Percentiles rank a stretch among this genome's conserved stretches.
phyloP scores from a whole-genome alignment of 2,888 invertebrate genomes.

The Gymnoscelis rufifasciata region DNA sequence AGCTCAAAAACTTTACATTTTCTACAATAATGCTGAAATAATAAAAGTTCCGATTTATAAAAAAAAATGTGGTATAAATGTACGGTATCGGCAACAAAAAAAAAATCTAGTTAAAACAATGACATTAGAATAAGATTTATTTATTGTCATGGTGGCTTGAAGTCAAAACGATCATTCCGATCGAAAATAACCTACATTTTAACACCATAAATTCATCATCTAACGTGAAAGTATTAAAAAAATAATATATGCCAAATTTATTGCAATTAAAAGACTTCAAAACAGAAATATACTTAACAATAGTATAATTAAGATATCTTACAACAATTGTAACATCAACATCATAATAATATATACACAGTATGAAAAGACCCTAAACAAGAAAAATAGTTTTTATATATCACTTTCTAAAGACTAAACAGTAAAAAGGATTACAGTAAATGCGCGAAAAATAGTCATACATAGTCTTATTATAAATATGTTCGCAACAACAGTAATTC shows the following conservation, averaged over 20 bases:
- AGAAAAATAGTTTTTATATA: slow-evolving; percentile 71
- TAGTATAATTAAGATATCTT: slow-evolving; percentile 43
- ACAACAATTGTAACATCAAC: slow-evolving; percentile 59
- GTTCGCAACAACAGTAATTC: slow-evolving; percentile 59
- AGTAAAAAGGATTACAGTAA: slow-evolving; percentile 76
- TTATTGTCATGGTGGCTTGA: slow-evolving; percentile 72
- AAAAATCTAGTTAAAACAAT: no score
- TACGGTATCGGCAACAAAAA: no score
- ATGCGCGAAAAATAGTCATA: slow-evolving; percentile 77
- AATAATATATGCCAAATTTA: slow-evolving; percentile 23
- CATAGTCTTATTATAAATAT: slow-evolving; percentile 59
- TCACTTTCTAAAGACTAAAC: slow-evolving; percentile 70
- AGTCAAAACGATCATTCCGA: slow-evolving; percentile 35
- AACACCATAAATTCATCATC: slow-evolving; percentile 30
- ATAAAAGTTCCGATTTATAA: no score
- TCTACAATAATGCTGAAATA: no score
- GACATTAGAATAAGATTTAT: slow-evolving; percentile 34
- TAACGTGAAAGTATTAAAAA: slow-evolving; percentile 17
- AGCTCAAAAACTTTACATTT: no score
- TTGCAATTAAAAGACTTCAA: slow-evolving; percentile 21
- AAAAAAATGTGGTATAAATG: no score
- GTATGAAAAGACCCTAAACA: slow-evolving; percentile 59
- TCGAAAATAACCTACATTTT: slow-evolving; percentile 34
- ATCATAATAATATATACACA: slow-evolving; percentile 54
- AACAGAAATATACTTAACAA: slow-evolving; percentile 13